A percentile compares a stretch with the other conserved stretches of the same genome.
These are phyloP conservation scores for Drosophila anomalata DNA, from an alignment of 2,888 invertebrate species.

Conservation along the genomic window DNA sequence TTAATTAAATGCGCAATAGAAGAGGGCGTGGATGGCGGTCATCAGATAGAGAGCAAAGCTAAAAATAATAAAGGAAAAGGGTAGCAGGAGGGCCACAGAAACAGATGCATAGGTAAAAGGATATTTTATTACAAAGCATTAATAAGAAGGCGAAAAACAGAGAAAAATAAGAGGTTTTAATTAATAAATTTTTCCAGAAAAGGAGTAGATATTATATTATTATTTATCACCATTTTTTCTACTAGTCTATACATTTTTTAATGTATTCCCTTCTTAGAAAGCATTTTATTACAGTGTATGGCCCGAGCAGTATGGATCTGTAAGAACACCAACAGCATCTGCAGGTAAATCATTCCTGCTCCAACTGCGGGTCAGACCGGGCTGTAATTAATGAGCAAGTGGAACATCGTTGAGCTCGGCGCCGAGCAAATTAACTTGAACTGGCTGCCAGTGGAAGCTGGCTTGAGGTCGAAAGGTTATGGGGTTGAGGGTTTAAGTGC, in stretches of 20 bases:
- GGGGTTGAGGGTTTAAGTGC: conserved; percentile 57
- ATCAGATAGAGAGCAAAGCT: conserved; percentile 51
- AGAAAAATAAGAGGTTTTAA: no score
- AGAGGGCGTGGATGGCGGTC: conserved; percentile 42
- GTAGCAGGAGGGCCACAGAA: background rate
- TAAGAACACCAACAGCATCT: conserved; percentile 44
- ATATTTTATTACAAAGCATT: conserved; percentile 71
- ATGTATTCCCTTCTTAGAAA: background rate
- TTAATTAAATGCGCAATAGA: conserved; percentile 68
- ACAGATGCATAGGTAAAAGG: conserved; percentile 33
- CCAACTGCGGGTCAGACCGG: conserved; percentile 52
- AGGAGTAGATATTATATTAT: no score
- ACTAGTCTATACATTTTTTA: background rate
- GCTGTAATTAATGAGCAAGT: conserved; percentile 76
- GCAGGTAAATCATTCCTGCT: conserved; percentile 68
- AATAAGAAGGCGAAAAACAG: conserved; percentile 40
- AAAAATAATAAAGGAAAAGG: conserved; percentile 32
- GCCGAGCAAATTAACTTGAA: conserved; percentile 70
- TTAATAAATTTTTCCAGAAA: no score
- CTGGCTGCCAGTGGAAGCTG: conserved; percentile 34
- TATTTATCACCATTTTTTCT: no score
- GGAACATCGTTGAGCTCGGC: conserved; percentile 62
- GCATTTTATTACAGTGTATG: conserved; percentile 7
- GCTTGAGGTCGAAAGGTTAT: conserved; percentile 20
- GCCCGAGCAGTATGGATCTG: conserved; percentile 4